Base-by-base conservation (phyloP, 2,113 vertebrate species). In the Pteronura brasiliensis region DNA sequence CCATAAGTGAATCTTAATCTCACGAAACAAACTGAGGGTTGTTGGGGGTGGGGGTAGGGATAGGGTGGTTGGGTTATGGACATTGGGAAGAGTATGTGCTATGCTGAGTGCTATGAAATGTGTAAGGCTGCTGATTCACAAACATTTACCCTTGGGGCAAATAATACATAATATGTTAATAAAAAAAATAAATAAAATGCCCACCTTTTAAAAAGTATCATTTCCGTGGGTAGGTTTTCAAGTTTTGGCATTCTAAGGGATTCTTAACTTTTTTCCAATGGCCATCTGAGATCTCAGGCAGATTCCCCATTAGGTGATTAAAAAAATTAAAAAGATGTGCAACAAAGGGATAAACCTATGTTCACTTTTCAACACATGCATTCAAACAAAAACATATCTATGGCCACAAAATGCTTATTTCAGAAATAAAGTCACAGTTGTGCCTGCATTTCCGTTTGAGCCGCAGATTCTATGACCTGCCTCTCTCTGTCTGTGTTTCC, bases 231-330 rank as follows among this genome's bases (percentile, higher is more conserved):
- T n/a, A n/a, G n/a, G n/a, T n/a, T 94, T 67, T 94, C 61, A 11
- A 65, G 44, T 79, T 95, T 52, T 84, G 85, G 31, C 44, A 90
- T 85, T 71, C 59, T 21, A 97, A 97, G 65, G 18, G 34, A 95
- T 17, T 95, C 36, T 67, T 67, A 81, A 71, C 4, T 39, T 57
- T 72, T 86, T 72, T 59, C 25, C 39, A 55, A 25, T 71, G 20
- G 44, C 57, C 39, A 34, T 39, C 4, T 7, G 11, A 96, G 63
- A 63, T 34, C 39, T 79, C 23, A 65, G 29, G 74, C 23, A 74
- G 25, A 81, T 4, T 61, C 21, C 67, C 61, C 34, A 85, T 69
- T 85, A 72, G n/a, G 77, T 86, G 25, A 92, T 59, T 89, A 57
- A 80, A 96, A 79, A 88, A 67, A 89, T 65, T 34, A 52, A 95